phyloP scores from a whole-genome alignment of 1,140 invertebrate species.

The Adoxophyes honmai region DNA sequence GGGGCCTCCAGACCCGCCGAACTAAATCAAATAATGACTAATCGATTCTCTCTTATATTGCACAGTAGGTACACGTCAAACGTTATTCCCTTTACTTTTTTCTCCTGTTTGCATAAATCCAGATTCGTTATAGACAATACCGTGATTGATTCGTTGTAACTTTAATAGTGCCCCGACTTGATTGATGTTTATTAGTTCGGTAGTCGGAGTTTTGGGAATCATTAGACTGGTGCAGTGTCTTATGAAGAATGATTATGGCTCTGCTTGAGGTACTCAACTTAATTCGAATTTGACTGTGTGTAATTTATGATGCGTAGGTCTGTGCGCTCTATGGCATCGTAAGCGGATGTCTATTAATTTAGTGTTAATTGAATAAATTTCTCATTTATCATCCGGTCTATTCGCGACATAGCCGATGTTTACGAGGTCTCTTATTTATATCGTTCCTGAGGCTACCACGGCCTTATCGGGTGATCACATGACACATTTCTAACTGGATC shows the following conservation, averaged over 20 bases:
- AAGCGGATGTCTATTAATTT: conserved; percentile 44
- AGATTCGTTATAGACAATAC: conserved; percentile 69
- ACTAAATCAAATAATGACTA: conserved; percentile 78
- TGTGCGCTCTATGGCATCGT: conserved; percentile 5
- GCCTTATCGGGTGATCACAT: conserved; percentile 8
- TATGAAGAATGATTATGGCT: conserved; percentile 69
- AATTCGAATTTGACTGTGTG: conserved; percentile 55
- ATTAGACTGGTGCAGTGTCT: conserved; percentile 64
- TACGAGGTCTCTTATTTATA: conserved; percentile 8
- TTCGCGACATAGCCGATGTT: conserved; percentile 3
- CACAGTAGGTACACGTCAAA: conserved; percentile 76
- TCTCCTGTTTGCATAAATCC: conserved; percentile 69
- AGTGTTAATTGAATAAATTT: conserved; percentile 54
- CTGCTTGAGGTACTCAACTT: conserved; percentile 59
- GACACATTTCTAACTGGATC: conserved; percentile 35
- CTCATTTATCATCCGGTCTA: conserved; percentile 17
- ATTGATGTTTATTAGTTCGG: conserved; percentile 76
- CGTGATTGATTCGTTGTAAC: conserved; percentile 63
- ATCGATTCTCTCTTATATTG: conserved; percentile 74
- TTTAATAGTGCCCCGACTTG: conserved; percentile 70
- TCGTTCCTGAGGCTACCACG: not conserved
- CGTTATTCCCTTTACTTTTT: conserved; percentile 69
- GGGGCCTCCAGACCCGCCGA: conserved; percentile 58
- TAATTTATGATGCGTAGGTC: conserved; percentile 46
- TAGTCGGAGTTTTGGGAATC: conserved; percentile 72